Conservation (phyloP, 2,888 invertebrate genomes). For the Pyrocoelia pectoralis region DNA sequence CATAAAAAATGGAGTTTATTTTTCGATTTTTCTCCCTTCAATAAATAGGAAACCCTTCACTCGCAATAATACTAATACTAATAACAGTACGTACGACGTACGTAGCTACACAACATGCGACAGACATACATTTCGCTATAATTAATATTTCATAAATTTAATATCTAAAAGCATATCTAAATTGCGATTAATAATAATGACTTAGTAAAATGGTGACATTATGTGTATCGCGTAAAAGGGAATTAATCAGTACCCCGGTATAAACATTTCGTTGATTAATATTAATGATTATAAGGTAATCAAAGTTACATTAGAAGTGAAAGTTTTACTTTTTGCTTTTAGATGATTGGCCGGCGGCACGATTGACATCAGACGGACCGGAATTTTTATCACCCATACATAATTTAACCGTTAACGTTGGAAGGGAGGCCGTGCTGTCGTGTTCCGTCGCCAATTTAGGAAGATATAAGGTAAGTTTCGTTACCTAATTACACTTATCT, state of each 20-base stretch:
- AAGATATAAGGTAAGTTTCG: slow-evolving; percentile 69
- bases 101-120: too few species aligned
- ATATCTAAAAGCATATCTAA: neutral
- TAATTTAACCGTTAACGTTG: slow-evolving; percentile 70
- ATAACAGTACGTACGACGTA: too few species aligned
- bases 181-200: neutral
- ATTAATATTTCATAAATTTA: slow-evolving; percentile 1
- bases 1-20: too few species aligned
- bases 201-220: too few species aligned
- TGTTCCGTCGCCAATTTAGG: slow-evolving; percentile 70
- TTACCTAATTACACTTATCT: too few species aligned
- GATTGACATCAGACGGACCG: slow-evolving; percentile 66
- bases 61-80: too few species aligned
- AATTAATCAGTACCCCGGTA: too few species aligned
- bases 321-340: slow-evolving; percentile 51
- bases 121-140: neutral
- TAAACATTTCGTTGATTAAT: too few species aligned
- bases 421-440: slow-evolving; percentile 70
- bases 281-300: neutral
- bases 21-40: too few species aligned
- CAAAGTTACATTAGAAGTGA: neutral
- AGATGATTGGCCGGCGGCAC: slow-evolving; percentile 68
- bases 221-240: too few species aligned
- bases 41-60: too few species aligned
- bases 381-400: slow-evolving; percentile 69